Base-by-base conservation (phyloP, 1,140 invertebrate species). In the Myzus persicae region DNA sequence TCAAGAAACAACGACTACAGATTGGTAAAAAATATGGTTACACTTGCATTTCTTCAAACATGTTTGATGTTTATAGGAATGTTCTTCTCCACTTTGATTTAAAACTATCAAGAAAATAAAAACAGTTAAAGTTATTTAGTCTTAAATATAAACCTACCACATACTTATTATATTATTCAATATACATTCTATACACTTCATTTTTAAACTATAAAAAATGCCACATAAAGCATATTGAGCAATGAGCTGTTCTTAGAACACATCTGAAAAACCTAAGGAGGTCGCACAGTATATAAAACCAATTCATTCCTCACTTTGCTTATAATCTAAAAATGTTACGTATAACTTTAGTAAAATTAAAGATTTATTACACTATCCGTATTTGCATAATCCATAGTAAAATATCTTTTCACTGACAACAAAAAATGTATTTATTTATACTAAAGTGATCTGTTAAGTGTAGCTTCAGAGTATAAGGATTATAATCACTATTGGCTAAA, bases 271-370 rank as follows among this genome's bases (percentile, higher is more conserved):
- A n/a, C 20, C 46, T 76, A 76, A 76, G 36, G 59, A 18, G 59
- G 31, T 67, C n/a, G 11, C 9, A 59, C 31, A 1, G n/a, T 76
- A 2, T 76, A 76, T 31, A n/a, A n/a, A 76, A 36, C 14, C 14
- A 18, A 76, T 76, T 67, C 14, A 76, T 76, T 76, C 14, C 24
- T 76, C 14, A 36, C n/a, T n/a, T n/a, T 76, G 31, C 14, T 76
- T n/a, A 76, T 76, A 18, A n/a, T 76, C 14, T 76, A n/a, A 76
- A 76, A 76, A n/a, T 76, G 5, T n/a, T 18, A 76, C 31, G 48
- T 76, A n/a, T 76, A 76, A n/a, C n/a, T 76, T 76, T n/a, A n/a
- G 36, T n/a, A 76, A 76, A 76, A 20, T n/a, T 76, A 76, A 76
- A 76, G 59, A 76, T 36, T 76, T 76, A n/a, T 76, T n/a, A 76